These are phyloP conservation scores for Phylloscopus collybita DNA, from an alignment of 2,797 vertebrate genomes.

Conservation along the genomic window DNA sequence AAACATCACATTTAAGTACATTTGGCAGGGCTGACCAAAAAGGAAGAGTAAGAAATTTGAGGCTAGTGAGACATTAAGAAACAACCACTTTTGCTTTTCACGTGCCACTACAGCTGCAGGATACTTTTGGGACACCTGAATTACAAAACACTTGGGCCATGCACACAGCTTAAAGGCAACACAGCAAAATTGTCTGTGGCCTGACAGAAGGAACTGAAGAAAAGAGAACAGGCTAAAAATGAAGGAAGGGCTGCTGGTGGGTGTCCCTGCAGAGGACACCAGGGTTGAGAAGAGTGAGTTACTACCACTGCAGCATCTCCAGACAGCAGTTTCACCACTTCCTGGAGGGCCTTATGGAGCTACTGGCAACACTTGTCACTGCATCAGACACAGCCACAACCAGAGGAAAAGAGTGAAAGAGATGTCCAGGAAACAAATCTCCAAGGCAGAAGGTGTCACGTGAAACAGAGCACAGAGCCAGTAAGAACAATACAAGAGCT, in stretches of 20 bases:
- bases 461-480: neutral
- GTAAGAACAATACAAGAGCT: neutral
- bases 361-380: neutral
- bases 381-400: neutral
- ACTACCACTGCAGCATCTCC: neutral
- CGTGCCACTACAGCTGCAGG: neutral
- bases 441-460: neutral
- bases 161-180: neutral
- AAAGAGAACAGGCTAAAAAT: neutral
- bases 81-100: neutral
- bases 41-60: neutral
- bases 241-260: neutral
- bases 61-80: neutral
- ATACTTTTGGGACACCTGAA: neutral
- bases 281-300: neutral
- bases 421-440: neutral
- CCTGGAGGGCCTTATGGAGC: neutral
- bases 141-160: rapidly evolving
- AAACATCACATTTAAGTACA: neutral
- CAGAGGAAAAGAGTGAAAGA: neutral
- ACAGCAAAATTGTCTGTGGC: neutral
- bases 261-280: neutral
- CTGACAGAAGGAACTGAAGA: neutral
- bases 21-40: neutral
- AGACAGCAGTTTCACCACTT: neutral